A percentile compares a stretch with the other conserved stretches of the same genome.
Conservation (phyloP, 2,113 vertebrate genomes). For the Sphaerodactylus townsendi region DNA sequence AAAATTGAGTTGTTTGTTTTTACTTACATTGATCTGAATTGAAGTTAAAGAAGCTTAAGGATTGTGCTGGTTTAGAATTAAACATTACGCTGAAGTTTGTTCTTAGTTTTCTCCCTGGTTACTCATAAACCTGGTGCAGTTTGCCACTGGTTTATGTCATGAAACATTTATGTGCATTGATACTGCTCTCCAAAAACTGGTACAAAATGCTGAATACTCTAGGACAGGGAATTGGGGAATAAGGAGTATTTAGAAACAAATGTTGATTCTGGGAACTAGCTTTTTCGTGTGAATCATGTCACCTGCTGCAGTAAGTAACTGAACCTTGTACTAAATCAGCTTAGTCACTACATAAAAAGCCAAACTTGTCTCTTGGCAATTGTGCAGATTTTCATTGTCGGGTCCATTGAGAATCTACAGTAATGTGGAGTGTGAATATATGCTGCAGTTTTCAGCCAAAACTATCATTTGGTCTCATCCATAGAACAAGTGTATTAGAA, state of each 20-base stretch:
- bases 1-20: neutral
- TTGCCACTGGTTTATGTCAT: neutral
- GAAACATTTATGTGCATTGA: neutral
- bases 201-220: neutral
- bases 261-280: neutral
- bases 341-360: slow-evolving; percentile 7
- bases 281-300: neutral
- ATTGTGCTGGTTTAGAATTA: accelerated
- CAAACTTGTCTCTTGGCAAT: slow-evolving; percentile 18
- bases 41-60: neutral
- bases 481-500: slow-evolving; percentile 4
- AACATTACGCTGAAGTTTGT: accelerated
- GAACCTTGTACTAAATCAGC: neutral
- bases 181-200: neutral
- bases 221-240: neutral
- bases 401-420: slow-evolving; percentile 4
- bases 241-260: neutral
- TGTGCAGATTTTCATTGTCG: slow-evolving; percentile 3
- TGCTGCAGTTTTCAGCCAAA: slow-evolving; percentile 9
- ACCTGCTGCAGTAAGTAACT: neutral
- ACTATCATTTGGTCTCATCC: neutral
- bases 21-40: neutral
- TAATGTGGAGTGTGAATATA: neutral
- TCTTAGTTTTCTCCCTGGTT: accelerated
- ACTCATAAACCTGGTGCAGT: neutral